Percentiles rank a stretch among this genome's conserved stretches.
Evolutionary conservation across 2,888 invertebrate species (phyloP).

Genomic region (Eristalis intricaria): DNA sequence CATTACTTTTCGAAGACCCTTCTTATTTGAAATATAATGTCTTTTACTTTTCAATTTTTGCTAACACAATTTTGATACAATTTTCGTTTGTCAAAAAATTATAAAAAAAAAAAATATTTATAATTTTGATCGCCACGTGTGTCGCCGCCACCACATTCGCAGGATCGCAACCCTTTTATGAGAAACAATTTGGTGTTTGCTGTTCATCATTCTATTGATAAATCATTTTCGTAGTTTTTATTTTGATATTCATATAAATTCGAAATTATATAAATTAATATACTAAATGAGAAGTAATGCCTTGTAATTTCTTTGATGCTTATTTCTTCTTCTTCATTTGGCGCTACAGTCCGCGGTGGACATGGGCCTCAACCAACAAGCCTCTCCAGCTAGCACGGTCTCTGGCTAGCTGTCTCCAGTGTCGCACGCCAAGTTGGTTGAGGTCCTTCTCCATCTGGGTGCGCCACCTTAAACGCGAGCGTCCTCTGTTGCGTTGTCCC

Average conservation of each 20-base stretch:
- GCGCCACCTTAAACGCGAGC: too few relatives aligned
- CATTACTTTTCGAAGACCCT: constrained; percentile 10
- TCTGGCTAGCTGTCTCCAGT: too few relatives aligned
- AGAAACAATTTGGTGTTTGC: background rate
- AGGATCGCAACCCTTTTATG: constrained; percentile 10
- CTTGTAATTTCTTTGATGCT: background rate
- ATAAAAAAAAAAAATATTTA: background rate
- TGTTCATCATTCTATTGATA: background rate
- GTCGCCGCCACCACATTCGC: constrained; percentile 63
- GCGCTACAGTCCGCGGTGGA: too few relatives aligned
- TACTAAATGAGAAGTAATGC: background rate
- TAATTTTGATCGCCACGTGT: background rate
- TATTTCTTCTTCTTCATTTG: too few relatives aligned
- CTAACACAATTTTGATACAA: background rate
- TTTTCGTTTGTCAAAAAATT: background rate
- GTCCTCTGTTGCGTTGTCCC: too few relatives aligned
- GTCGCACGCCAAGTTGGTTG: too few relatives aligned
- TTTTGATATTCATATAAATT: background rate
- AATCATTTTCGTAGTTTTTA: background rate
- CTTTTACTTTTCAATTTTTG: background rate
- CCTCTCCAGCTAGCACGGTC: too few relatives aligned
- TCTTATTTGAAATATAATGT: background rate
- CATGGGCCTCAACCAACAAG: too few relatives aligned
- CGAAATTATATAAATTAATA: background rate
- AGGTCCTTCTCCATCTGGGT: too few relatives aligned